phyloP scores from a whole-genome alignment of 2,888 invertebrate species.

The Cheilosia scutellata region DNA sequence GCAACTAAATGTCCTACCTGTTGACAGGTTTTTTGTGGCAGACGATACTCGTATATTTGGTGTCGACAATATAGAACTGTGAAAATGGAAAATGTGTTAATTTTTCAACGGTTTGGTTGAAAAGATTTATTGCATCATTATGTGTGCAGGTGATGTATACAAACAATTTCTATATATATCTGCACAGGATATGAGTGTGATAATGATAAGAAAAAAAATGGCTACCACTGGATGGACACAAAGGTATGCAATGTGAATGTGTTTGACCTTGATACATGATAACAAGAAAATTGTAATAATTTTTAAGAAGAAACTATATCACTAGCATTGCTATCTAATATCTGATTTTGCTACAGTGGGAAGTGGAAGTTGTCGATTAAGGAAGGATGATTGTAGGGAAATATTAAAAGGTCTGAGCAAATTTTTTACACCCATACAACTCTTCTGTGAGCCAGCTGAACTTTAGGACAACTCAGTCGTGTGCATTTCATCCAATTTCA shows the following conservation, averaged over 20 bases:
- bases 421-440: too few relatives aligned
- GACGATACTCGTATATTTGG: conserved; percentile 20
- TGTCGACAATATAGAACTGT: conserved; percentile 44
- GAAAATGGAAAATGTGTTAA: conserved; percentile 64
- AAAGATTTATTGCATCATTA: conserved; percentile 57
- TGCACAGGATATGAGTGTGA: conserved; percentile 1
- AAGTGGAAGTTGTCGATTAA: too few relatives aligned
- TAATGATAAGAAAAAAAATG: conserved; percentile 29
- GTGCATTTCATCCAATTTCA: too few relatives aligned
- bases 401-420: too few relatives aligned
- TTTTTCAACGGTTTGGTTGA: conserved; percentile 52
- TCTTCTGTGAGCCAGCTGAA: too few relatives aligned
- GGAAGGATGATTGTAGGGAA: too few relatives aligned
- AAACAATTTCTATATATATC: conserved; percentile 2
- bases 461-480: too few relatives aligned
- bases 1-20: conserved; percentile 62
- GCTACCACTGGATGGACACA: neutral
- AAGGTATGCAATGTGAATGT: conserved; percentile 3
- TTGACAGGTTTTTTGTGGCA: conserved; percentile 33
- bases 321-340: too few relatives aligned
- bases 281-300: neutral
- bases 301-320: neutral
- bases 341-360: too few relatives aligned
- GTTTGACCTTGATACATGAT: conserved; percentile 20
- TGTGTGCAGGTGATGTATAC: neutral